Evolutionary conservation across 2,113 vertebrate genomes (phyloP), one percentile per base, ranked within the genome.

Genomic region (Thomomys bottae): DNA sequence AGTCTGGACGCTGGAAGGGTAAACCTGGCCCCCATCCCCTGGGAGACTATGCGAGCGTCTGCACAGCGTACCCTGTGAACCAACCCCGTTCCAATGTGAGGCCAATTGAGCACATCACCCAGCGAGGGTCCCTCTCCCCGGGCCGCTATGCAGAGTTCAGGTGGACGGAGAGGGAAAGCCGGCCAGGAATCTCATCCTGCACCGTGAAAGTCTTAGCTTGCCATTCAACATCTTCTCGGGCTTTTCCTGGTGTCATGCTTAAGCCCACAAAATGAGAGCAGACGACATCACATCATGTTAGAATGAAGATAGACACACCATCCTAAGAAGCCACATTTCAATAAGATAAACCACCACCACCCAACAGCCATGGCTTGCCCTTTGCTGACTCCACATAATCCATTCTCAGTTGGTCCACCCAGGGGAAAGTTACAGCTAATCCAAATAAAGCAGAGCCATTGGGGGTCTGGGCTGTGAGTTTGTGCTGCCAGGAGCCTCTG

Each of bases 281-380:
- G 95, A 95, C 95, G 93, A 75, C 20, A 88, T 89, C 95, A 94
- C 20, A 42, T 92, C 86, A 94, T 89, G 91, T 91, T 93, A 83
- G 92, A 94, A 92, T 95, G 92, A 96, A 96, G 96, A 96, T 82
- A 92, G 94, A 96, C 94, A 95, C 61, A 94, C 92, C 88, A 91
- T 86, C 76, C 92, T 88, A 90, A 88, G 93, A 95, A 95, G 86
- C 89, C 87, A 92, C 93, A 92, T 93, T 95, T 96, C 92, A 94
- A 24, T 94, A 91, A 92, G 95, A 89, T 85, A 84, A 6, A 84
- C 87, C 88, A 87, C 77, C 78, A 79, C 87, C 95, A 92, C 92
- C 94, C 88, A 67, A 84, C 89, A 92, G 95, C 92, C 96, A 95
- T 15, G 54, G n/a, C n/a, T 72, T 79, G 84, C 49, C 70, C 64